Percentiles rank a stretch among this genome's conserved stretches.
phyloP scores from a whole-genome alignment of 2,888 invertebrate species.

The Byasa hedistus region DNA sequence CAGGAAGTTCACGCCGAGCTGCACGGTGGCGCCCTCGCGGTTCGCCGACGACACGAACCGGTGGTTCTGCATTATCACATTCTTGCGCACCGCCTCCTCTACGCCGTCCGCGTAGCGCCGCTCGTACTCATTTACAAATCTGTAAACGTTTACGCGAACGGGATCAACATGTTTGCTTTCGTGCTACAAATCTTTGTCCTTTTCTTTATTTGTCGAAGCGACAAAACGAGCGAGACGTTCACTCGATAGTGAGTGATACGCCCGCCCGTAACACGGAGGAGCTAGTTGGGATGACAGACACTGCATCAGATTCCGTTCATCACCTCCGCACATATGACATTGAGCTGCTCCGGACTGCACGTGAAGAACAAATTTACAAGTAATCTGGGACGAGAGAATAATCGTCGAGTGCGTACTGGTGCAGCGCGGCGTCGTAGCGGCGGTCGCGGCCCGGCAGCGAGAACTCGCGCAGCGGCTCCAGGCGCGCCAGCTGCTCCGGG shows the following conservation, averaged over 20 bases:
- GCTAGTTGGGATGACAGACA: too few species aligned
- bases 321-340: too few species aligned
- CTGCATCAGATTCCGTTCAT: too few species aligned
- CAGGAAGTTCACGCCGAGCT: conserved; percentile 52
- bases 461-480: conserved; percentile 68
- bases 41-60: conserved; percentile 59
- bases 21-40: conserved; percentile 59
- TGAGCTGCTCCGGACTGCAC: not conserved
- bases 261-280: too few species aligned
- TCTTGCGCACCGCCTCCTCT: conserved; percentile 64
- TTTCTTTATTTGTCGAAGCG: too few species aligned
- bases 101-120: conserved; percentile 52
- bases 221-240: too few species aligned
- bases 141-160: conserved; percentile 33
- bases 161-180: too few species aligned
- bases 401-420: not conserved
- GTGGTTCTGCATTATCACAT: conserved; percentile 50
- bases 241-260: too few species aligned
- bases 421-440: conserved; percentile 44
- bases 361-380: not conserved
- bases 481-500: conserved; percentile 42
- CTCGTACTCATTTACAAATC: conserved; percentile 47
- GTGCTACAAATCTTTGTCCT: too few species aligned
- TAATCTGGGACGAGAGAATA: too few species aligned
- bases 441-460: conserved; percentile 51